Base-by-base conservation (phyloP, 2,113 vertebrate species). In the Myanophis thanlyinensis region DNA sequence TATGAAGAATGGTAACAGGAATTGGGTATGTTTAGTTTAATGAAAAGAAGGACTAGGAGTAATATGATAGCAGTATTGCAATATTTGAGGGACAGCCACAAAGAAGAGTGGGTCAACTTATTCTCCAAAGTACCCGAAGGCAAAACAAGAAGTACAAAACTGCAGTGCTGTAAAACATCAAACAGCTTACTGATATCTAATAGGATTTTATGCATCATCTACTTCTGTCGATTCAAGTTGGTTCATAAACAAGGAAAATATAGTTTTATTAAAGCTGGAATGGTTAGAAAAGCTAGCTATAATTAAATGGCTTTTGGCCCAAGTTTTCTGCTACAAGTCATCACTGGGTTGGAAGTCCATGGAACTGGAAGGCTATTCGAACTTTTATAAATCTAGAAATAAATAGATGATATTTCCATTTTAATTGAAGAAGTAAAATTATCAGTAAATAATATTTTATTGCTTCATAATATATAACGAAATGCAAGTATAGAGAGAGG, bases 401-500 rank as follows among this genome's bases (percentile, higher is more conserved):
- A 53, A 53, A 44, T 90, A 84, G 27, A 6, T 91, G 7, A 10
- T 46, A 94, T 3, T 95, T 94, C 3, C 91, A 12, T n/a, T 51
- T 95, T 93, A 90, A 89, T 92, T 89, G 93, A 94, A 93, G 27
- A 48, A 93, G 87, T 23, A 84, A 92, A 91, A 1, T 12, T 51
- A 92, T 93, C 92, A 91, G 5, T 90, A n/a, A 5, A 86, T 0
- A 93, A 27, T 49, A 80, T 94, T 92, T 87, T 56, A 0, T 91
- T 35, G 51, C 25, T n/a, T 46, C 46, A 7, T 44, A 49, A 91
- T 35, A 0, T 22, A 3, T 40, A 48, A n/a, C 5, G 1, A 48
- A 18, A 30, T 13, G 30, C 5, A 90, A 0, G 35, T 52, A 88
- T 11, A 88, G 22, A 46, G 18, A 89, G 35, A 5, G 20, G 47